phyloP scores from a whole-genome alignment of 1,140 invertebrate genomes.

The Heliconius hermathena region DNA sequence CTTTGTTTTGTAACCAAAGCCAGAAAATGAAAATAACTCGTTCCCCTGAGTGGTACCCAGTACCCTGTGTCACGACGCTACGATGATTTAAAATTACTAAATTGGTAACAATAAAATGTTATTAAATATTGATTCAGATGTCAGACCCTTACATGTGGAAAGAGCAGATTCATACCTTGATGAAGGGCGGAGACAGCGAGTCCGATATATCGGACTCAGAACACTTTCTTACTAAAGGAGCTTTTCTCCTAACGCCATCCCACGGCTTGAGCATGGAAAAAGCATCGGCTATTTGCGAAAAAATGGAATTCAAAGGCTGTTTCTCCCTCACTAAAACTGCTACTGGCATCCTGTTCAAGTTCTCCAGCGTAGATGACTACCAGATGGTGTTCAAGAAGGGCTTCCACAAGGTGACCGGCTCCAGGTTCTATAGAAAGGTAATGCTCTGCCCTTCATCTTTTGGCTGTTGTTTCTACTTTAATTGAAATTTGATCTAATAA shows the following conservation, averaged over 20 bases:
- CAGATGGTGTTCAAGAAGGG: slow-evolving; percentile 92
- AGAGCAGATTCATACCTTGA: slow-evolving; percentile 79
- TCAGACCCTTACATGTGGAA: slow-evolving; percentile 80
- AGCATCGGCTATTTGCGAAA: slow-evolving; percentile 92
- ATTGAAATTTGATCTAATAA: too few species aligned
- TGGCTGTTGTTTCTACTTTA: slow-evolving; percentile 28
- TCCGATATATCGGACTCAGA: slow-evolving; percentile 86
- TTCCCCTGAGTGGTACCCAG: neutral
- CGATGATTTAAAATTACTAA: neutral
- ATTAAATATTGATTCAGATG: slow-evolving; percentile 53
- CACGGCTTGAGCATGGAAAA: slow-evolving; percentile 92
- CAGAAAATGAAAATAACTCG: neutral
- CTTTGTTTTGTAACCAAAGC: too few species aligned
- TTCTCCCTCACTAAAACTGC: slow-evolving; percentile 93
- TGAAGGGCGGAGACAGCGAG: slow-evolving; percentile 84
- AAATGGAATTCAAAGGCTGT: slow-evolving; percentile 92
- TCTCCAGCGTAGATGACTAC: slow-evolving; percentile 91
- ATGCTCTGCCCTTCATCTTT: slow-evolving; percentile 45
- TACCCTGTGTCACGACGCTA: too few species aligned
- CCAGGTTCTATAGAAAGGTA: slow-evolving; percentile 90
- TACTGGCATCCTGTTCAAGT: slow-evolving; percentile 93
- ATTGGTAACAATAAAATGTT: neutral
- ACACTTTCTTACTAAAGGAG: slow-evolving; percentile 86
- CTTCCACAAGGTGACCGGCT: slow-evolving; percentile 91
- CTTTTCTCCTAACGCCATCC: slow-evolving; percentile 91